Base-by-base conservation (phyloP, 2,888 invertebrate species). In the Antheraea assamensis region DNA sequence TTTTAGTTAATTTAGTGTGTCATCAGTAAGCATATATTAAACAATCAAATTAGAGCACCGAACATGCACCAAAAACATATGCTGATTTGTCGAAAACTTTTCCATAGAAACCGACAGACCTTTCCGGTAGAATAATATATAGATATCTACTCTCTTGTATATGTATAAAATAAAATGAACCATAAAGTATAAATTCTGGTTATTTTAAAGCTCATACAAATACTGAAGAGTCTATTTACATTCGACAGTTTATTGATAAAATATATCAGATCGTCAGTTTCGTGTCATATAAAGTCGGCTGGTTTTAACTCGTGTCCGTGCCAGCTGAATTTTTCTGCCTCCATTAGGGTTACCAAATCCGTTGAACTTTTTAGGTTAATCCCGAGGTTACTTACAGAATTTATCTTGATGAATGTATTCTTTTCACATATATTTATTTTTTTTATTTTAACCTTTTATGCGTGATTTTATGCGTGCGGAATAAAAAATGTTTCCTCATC, bases 321-420 rank as follows among this genome's bases (percentile, higher is more conserved):
- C n/a, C 35, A 66, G 19, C 30, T 31, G 35, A 35, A 68, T 68
- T 68, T 61, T 68, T 68, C 35, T 35, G 68, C 35, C 68, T 35
- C 35, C 4, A 24, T 35, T 35, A 68, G 49, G 31, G 19, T 15
- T 35, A 66, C 35, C 24, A 52, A 73, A 77, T 74, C 68, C 68
- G 70, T 70, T 72, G 52, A 73, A 52, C 68, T 31, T 74, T 19
- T 35, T 66, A 71, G 70, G 73, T 71, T 64, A 55, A 10, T 27
- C 27, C 71, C 24, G 64, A 13, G 73, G 61, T 13, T 70, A 61
- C 49, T 55, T 66, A 52, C 13, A 55, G 30, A 49, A 74, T 68
- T 27, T 70, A n/a, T 47, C 42, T 73, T 47, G 42, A 49, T 64
- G 10, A 47, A 64, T 66, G 30, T 27, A 72, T 72, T 13, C 30